These are phyloP conservation scores for Astreopora myriophthalma DNA, from an alignment of 64 coral and sea anemone species.

Conservation along the genomic window DNA sequence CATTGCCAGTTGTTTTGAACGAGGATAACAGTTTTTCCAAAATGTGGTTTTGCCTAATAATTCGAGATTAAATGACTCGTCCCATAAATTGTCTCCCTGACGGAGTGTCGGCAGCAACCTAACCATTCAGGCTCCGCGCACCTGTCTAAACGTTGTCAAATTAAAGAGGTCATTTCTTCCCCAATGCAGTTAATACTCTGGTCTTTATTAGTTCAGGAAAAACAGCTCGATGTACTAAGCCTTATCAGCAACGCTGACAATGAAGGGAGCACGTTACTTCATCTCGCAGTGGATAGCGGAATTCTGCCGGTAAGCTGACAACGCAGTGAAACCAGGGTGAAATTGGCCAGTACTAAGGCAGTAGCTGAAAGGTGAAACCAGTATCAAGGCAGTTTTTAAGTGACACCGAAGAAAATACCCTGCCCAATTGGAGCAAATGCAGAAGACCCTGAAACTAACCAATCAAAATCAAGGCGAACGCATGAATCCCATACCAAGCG, in stretches of 20 bases:
- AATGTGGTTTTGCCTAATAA: too few species aligned
- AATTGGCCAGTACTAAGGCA: too few species aligned
- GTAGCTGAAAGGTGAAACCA: not conserved
- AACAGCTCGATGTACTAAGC: slow-evolving; percentile 36
- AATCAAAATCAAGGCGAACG: too few species aligned
- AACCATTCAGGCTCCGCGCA: not conserved
- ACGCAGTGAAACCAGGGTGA: too few species aligned
- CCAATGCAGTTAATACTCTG: not conserved
- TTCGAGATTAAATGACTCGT: too few species aligned
- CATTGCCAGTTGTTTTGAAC: too few species aligned
- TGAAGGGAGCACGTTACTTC: slow-evolving; percentile 82
- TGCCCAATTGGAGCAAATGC: not conserved
- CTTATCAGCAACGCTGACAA: slow-evolving; percentile 67
- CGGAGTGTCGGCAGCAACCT: too few species aligned
- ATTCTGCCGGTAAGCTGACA: slow-evolving; percentile 58
- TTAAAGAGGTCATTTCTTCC: not conserved
- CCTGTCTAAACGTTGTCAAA: not conserved
- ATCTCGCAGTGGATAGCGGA: slow-evolving; percentile 90
- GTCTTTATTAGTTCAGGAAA: slow-evolving; percentile 22
- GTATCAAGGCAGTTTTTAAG: not conserved
- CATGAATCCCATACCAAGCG: too few species aligned
- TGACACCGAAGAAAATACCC: not conserved
- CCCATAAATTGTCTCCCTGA: too few species aligned
- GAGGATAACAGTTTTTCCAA: too few species aligned
- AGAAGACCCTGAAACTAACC: not conserved